Evolutionary conservation across 2,888 invertebrate species (phyloP).

Genomic region (Harmothoe impar): DNA sequence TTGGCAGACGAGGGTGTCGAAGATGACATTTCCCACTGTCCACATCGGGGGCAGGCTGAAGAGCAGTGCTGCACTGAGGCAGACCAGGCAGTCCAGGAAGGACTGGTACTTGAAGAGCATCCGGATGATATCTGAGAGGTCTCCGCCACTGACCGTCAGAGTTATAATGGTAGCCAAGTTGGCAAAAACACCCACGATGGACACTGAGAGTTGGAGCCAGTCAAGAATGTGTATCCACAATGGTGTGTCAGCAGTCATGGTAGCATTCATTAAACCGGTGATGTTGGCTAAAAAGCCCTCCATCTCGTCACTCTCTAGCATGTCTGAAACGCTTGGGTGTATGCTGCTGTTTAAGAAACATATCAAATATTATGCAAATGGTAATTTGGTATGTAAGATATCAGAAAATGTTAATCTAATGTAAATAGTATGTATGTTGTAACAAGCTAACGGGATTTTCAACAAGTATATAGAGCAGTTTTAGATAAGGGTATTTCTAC

Average conservation of each 20-base stretch:
- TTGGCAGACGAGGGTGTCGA: slow-evolving; percentile 37
- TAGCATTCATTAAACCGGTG: no score
- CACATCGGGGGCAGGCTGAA: slow-evolving; percentile 41
- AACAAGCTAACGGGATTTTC: no score
- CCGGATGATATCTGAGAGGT: slow-evolving; percentile 38
- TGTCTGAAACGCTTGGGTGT: no score
- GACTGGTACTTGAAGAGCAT: slow-evolving; percentile 62
- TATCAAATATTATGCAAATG: no score
- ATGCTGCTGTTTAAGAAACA: no score
- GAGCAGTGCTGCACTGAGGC: slow-evolving; percentile 15
- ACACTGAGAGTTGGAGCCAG: neutral
- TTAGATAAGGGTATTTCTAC: no score
- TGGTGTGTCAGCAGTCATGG: neutral
- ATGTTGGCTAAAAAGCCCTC: no score
- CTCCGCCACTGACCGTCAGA: neutral
- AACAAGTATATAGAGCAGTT: no score
- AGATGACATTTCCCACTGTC: neutral
- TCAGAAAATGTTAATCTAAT: no score
- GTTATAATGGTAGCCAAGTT: slow-evolving; percentile 33
- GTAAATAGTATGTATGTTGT: no score
- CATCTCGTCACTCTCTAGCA: no score
- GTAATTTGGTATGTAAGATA: no score
- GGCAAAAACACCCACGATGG: slow-evolving; percentile 42
- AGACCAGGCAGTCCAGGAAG: slow-evolving; percentile 12
- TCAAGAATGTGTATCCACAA: slow-evolving; percentile 13